phyloP scores from a whole-genome alignment of 53 echinoderm and acorn worm species.

The Stichopus horrens region DNA sequence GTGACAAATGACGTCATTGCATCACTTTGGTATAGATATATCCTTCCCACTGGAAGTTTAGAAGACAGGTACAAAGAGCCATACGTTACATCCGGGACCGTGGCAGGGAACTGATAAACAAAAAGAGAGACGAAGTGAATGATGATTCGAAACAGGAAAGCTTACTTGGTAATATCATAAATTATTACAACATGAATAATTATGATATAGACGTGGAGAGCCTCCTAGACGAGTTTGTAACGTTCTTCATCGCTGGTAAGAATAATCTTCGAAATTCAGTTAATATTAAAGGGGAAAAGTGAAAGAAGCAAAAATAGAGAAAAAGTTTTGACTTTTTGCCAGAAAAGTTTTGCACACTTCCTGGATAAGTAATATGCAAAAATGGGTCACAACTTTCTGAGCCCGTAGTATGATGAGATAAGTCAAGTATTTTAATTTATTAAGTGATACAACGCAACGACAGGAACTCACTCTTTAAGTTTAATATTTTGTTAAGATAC shows the following conservation, averaged over 20 bases:
- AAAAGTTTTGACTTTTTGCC: too few relatives aligned
- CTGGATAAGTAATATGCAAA: too few relatives aligned
- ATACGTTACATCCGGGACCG: neutral
- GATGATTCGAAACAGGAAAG: constrained; percentile 4
- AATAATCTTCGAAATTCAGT: neutral
- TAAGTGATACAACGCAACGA: too few relatives aligned
- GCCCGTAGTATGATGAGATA: too few relatives aligned
- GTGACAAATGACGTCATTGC: neutral
- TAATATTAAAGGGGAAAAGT: too few relatives aligned
- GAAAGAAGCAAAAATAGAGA: too few relatives aligned
- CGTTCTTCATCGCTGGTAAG: constrained; percentile 64
- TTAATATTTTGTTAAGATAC: too few relatives aligned
- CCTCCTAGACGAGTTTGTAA: constrained; percentile 62
- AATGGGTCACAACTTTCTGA: too few relatives aligned
- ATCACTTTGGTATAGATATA: neutral
- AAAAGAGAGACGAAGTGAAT: neutral
- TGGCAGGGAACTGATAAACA: neutral
- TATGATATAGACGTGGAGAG: constrained; percentile 53
- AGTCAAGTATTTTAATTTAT: too few relatives aligned
- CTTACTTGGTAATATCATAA: constrained; percentile 36
- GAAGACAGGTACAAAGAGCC: constrained; percentile 19
- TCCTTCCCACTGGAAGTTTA: constrained; percentile 24
- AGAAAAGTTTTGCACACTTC: too few relatives aligned
- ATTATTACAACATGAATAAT: neutral
- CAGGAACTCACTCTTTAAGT: too few relatives aligned